A percentile compares a stretch with the other conserved stretches of the same genome.
phyloP scores from a whole-genome alignment of 2,888 invertebrate species.

The Biston stratarius region DNA sequence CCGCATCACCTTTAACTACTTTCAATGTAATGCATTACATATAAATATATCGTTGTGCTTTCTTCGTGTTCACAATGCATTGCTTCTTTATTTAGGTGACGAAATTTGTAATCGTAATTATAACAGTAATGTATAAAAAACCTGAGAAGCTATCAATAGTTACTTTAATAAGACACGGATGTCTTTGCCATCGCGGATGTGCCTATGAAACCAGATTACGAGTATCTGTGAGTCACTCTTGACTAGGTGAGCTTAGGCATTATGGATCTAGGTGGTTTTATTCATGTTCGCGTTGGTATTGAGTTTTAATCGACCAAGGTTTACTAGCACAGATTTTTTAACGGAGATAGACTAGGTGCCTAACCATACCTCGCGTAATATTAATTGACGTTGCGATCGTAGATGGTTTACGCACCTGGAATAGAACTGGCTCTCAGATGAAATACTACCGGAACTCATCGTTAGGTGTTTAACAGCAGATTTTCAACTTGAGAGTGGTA shows the following conservation, averaged over 20 bases:
- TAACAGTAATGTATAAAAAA: conserved; percentile 14
- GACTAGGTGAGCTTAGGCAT: conserved; percentile 32
- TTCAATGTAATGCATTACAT: conserved; percentile 3
- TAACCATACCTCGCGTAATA: no score
- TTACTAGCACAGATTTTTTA: background rate
- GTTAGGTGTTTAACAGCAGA: no score
- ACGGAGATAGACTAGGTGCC: no score
- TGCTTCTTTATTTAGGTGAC: background rate
- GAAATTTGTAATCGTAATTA: background rate
- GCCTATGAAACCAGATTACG: conserved; percentile 48
- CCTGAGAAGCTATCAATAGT: background rate
- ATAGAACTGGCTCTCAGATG: no score
- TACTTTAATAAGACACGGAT: conserved; percentile 20
- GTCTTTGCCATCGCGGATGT: conserved; percentile 43
- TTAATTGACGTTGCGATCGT: no score
- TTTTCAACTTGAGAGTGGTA: no score
- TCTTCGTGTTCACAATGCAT: background rate
- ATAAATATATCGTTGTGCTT: background rate
- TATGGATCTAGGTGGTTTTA: conserved; percentile 37
- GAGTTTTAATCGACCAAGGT: conserved; percentile 9
- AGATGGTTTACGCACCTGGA: no score
- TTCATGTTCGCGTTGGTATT: conserved; percentile 38
- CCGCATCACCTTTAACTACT: background rate
- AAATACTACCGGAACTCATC: no score
- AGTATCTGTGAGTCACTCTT: conserved; percentile 48